These are phyloP conservation scores for Oceanites oceanicus DNA, from an alignment of 2,113 vertebrate genomes.

Conservation along the genomic window DNA sequence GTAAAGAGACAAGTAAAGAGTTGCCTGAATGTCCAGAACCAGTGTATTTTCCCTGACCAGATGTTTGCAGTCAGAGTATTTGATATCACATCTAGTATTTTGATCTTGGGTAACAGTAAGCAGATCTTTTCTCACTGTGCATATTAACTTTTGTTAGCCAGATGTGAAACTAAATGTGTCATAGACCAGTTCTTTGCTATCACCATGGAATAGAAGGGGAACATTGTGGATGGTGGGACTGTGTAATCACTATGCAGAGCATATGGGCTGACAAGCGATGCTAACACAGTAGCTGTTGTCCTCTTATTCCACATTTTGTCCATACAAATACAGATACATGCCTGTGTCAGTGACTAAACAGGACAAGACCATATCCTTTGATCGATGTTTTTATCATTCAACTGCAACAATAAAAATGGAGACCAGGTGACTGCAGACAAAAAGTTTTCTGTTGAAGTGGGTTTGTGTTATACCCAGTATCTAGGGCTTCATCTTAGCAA, in stretches of 20 bases:
- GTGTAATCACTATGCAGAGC: background rate
- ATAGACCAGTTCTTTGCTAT: background rate
- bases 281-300: background rate
- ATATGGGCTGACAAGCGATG: background rate
- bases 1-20: background rate
- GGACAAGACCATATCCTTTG: background rate
- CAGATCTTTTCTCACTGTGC: background rate
- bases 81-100: background rate
- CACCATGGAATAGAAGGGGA: background rate
- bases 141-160: background rate
- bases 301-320: background rate
- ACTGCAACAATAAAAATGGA: background rate
- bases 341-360: background rate
- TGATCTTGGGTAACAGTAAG: background rate
- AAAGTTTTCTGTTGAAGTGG: background rate
- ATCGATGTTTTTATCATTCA: background rate
- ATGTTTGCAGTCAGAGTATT: background rate
- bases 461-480: background rate
- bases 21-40: background rate
- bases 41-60: background rate
- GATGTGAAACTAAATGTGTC: background rate
- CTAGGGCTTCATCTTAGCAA: background rate
- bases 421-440: background rate
- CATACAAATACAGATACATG: fast-evolving
- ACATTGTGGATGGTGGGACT: background rate